These are phyloP conservation scores for Plectrocnemia conspersa DNA, from an alignment of 1,140 invertebrate species.

Conservation along the genomic window DNA sequence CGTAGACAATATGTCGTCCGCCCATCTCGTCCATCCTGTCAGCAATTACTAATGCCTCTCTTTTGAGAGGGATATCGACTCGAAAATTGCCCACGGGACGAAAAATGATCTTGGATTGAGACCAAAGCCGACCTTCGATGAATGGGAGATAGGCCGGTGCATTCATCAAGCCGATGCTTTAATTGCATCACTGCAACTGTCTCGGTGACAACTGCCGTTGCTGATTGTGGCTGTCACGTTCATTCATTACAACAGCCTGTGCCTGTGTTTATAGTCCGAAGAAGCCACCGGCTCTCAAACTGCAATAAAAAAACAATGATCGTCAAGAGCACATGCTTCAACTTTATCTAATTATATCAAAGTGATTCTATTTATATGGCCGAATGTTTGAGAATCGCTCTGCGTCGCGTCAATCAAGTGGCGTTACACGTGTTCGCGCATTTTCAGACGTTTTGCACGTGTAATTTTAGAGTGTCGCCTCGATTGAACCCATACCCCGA, in stretches of 20 bases:
- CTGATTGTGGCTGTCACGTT: slow-evolving; percentile 6
- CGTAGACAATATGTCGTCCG: neutral
- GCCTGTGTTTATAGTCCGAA: neutral
- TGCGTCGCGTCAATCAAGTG: slow-evolving; percentile 14
- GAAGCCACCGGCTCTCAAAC: neutral
- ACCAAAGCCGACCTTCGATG: neutral
- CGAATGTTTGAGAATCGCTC: neutral
- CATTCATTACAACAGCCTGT: slow-evolving; percentile 7
- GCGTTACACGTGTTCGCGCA: slow-evolving; percentile 2
- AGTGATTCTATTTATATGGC: neutral
- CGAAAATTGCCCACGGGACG: too few relatives aligned
- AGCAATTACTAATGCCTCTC: neutral
- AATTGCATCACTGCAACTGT: slow-evolving; percentile 9
- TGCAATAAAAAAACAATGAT: too few relatives aligned
- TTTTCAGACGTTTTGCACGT: slow-evolving; percentile 11
- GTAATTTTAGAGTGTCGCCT: slow-evolving; percentile 9
- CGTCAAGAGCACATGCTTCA: too few relatives aligned
- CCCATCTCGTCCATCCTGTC: neutral
- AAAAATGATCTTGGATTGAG: neutral
- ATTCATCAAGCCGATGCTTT: slow-evolving; percentile 1
- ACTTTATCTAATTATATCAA: neutral
- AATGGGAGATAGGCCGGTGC: neutral
- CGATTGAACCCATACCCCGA: neutral
- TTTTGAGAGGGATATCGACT: too few relatives aligned
- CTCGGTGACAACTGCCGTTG: slow-evolving; percentile 3